Evolutionary conservation across 2,888 invertebrate species (phyloP), one percentile per base, ranked within the genome.

Genomic region (Hydropsyche betteni): DNA sequence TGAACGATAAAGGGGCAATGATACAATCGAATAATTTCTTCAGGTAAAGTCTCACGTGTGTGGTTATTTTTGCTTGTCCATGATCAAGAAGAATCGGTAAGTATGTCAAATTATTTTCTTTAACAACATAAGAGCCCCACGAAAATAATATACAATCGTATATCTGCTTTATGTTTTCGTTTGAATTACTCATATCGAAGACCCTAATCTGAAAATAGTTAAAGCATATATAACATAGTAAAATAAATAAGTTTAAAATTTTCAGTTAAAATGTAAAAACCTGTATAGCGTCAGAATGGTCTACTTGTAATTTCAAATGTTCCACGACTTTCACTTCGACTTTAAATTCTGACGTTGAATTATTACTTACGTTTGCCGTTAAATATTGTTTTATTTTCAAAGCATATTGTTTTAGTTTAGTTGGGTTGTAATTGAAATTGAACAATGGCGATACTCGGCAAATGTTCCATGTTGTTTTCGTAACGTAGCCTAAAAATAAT

Each of bases 1-100:
- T 84, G 80, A 88, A 86, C 80, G 71, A 80, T 75, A 83, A 84
- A 24, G 84, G 86, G 77, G 82, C 84, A 14, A 88, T 86, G 74
- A 83, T 84, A 76, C 88, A 87, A 79, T 88, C 88, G 84, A 88
- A 88, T 71, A 87, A 80, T 44, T 81, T 84, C 74, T 84, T 84
- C 72, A 88, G 77, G 0, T 83, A 82, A 16, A 81, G 76, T 79
- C 85, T 86, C 0, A 88, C 86, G 77, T 83, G 81, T 5, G 81
- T 80, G 0, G 84, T 84, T 33, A 86, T 79, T 79, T 80, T 85
- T 74, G 83, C 83, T 61, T 85, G 85, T 1, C 88, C 88, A 78
- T 83, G 81, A 72, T 88, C 88, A 14, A 88, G 79, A 83, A 88
- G 82, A 78, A 85, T 85, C 4, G 88, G 88, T 8, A 88, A 81